Base-by-base conservation (phyloP, 1,140 invertebrate genomes). In the Apolygus lucorum region DNA sequence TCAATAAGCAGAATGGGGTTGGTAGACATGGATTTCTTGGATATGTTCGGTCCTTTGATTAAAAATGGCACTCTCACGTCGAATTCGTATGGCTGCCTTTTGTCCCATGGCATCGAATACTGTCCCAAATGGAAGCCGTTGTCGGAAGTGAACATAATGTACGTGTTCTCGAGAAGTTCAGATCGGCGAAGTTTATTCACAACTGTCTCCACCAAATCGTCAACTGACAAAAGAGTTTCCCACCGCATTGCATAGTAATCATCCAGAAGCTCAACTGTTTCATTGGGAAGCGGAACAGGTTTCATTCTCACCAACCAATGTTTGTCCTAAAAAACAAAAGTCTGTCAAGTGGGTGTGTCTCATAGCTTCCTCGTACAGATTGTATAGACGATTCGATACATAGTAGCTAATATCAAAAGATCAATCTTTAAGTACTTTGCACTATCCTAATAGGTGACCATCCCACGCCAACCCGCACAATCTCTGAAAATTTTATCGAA, bases 121-220 rank as follows among this genome's bases (percentile, higher is more conserved):
- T 95, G 92, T 59, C 90, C 91, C 75, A 94, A 81, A 81, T 95
- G 93, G 79, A 88, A 95, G 63, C 92, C 92, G 81, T 95, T 93
- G 77, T 96, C 92, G 0, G 92, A 93, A 0, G 91, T 89, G 74
- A 88, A 92, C 62, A 95, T 86, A 0, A 95, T 76, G 75, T 89
- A 93, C 1, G 92, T 95, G 73, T 90, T 83, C 2, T 90, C 78
- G 2, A 93, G 75, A 1, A 87, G 49, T 4, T 82, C 76, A 17
- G 80, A 77, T 1, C 78, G 72, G 52, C 84, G 79, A 52, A 93
- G 76, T 25, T 81, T 76, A 1, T 80, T 74, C 14, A 92, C 76
- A 2, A 95, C 76, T 68, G 80, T 80, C 14, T 83, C 81, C 0
- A 95, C 86, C 81, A 95, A 82, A 73, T 95, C 92, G 79, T 96